Evolutionary conservation across 2,888 invertebrate species (phyloP).

Genomic region (Drosophila sordidula): DNA sequence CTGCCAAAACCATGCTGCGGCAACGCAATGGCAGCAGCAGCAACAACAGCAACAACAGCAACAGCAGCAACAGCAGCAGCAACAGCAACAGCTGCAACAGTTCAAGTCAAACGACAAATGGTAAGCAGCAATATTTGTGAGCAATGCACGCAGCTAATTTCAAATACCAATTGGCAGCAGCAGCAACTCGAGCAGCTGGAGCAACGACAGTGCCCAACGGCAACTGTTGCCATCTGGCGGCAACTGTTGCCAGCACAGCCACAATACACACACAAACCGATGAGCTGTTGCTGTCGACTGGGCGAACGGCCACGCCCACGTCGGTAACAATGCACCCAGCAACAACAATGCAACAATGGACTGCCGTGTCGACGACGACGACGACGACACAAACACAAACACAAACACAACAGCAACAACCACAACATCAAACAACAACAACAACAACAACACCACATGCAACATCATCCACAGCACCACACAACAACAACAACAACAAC

Average conservation of each 20-base stretch:
- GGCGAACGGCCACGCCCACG: neutral
- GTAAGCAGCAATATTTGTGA: conserved; percentile 67
- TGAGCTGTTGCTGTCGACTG: conserved; percentile 63
- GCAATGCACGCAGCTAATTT: conserved; percentile 44
- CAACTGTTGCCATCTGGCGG: conserved; percentile 47
- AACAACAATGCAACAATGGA: conserved; percentile 70
- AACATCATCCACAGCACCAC: conserved; percentile 48
- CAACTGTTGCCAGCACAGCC: conserved; percentile 67
- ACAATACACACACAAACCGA: conserved; percentile 84
- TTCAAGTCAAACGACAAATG: conserved; percentile 54
- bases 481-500: conserved; percentile 30
- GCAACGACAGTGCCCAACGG: conserved; percentile 35
- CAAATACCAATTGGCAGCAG: conserved; percentile 45
- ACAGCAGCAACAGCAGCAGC: conserved; percentile 24
- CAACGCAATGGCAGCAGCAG: conserved; percentile 35
- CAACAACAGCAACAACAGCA: conserved; percentile 19
- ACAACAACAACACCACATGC: conserved; percentile 22
- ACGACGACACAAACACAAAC: conserved; percentile 62
- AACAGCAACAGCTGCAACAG: conserved; percentile 28
- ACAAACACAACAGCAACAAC: conserved; percentile 55
- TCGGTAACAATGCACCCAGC: conserved; percentile 48
- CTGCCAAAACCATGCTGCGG: conserved; percentile 48
- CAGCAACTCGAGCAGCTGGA: conserved; percentile 21
- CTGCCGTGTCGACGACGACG: conserved; percentile 66
- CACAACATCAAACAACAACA: conserved; percentile 35